A percentile compares a stretch with the other conserved stretches of the same genome.
These are phyloP conservation scores for Dinoponera quadriceps DNA, from an alignment of 1,140 invertebrate genomes.

Conservation along the genomic window DNA sequence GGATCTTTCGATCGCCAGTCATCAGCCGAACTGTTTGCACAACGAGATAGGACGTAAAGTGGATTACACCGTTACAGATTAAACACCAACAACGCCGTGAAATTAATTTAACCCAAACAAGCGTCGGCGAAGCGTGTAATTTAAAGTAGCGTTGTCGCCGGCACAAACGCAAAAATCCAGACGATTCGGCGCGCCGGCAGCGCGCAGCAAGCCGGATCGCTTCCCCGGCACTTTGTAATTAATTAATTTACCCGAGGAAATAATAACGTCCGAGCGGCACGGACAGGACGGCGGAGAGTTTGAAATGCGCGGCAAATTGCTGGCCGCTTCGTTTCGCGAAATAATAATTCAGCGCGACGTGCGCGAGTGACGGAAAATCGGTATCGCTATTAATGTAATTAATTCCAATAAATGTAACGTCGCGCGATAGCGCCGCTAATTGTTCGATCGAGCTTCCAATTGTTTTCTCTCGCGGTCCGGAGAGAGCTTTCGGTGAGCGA, in stretches of 20 bases:
- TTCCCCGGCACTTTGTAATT: constrained; percentile 54
- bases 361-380: constrained; percentile 55
- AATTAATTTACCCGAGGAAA: constrained; percentile 70
- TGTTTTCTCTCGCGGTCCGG: not conserved
- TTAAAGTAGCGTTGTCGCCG: constrained; percentile 66
- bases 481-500: not conserved
- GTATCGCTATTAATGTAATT: constrained; percentile 67
- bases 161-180: constrained; percentile 36
- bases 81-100: constrained; percentile 56
- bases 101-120: constrained; percentile 62
- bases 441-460: constrained; percentile 61
- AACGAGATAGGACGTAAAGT: constrained; percentile 47
- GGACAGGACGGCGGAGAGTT: constrained; percentile 39
- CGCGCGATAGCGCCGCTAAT: constrained; percentile 51
- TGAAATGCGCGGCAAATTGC: constrained; percentile 63
- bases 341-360: constrained; percentile 68
- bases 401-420: constrained; percentile 67
- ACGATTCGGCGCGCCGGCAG: constrained; percentile 28
- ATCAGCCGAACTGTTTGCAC: constrained; percentile 47
- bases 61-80: constrained; percentile 57
- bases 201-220: constrained; percentile 13
- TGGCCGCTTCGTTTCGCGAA: constrained; percentile 6
- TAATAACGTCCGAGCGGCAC: constrained; percentile 60
- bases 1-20: constrained; percentile 5
- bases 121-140: constrained; percentile 38